Conservation (phyloP, 2,113 vertebrate species). For the Girardinichthys multiradiatus region DNA sequence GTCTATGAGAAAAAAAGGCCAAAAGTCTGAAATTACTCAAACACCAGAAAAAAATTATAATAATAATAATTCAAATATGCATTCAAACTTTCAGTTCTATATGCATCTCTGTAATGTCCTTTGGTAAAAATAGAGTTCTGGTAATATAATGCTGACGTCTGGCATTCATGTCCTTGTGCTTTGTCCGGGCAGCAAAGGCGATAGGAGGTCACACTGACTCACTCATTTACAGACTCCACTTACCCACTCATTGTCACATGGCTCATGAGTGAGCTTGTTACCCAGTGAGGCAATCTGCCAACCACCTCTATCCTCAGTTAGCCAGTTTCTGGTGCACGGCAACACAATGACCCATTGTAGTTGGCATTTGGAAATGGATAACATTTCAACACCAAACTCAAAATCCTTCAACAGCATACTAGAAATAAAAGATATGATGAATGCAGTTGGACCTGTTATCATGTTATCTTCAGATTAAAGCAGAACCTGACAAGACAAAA, state of each 20-base stretch:
- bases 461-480: not conserved
- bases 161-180: slow-evolving; percentile 17
- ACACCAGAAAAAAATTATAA: not conserved
- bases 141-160: slow-evolving; percentile 39
- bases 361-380: slow-evolving; percentile 33
- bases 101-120: not conserved
- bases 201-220: slow-evolving; percentile 45
- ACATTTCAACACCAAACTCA: slow-evolving; percentile 25
- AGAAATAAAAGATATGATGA: not conserved
- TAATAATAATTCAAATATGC: not conserved
- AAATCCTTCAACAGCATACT: slow-evolving; percentile 21
- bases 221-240: slow-evolving; percentile 43
- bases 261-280: slow-evolving; percentile 60
- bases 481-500: not conserved
- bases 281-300: slow-evolving; percentile 46
- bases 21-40: not conserved
- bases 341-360: slow-evolving; percentile 60
- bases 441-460: not conserved
- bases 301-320: slow-evolving; percentile 42
- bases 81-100: not conserved
- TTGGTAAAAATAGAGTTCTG: slow-evolving; percentile 22
- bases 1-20: not conserved
- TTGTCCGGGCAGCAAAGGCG: slow-evolving; percentile 35
- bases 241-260: slow-evolving; percentile 57
- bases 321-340: slow-evolving; percentile 32